These are phyloP conservation scores for Ellobius talpinus DNA, from an alignment of 2,113 vertebrate species.

Conservation along the genomic window DNA sequence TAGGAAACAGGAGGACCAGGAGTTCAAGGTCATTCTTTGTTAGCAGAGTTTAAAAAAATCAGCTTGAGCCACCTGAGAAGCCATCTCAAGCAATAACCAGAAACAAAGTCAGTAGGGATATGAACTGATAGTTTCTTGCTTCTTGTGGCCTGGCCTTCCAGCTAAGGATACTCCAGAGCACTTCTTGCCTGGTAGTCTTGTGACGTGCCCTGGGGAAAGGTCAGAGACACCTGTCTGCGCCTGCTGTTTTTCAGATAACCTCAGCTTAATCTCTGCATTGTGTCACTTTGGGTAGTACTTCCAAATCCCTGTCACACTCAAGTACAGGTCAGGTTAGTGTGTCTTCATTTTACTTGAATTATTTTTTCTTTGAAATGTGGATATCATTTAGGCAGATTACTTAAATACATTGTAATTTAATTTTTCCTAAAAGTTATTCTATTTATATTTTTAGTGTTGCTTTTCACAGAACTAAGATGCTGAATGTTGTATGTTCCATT, in stretches of 20 bases:
- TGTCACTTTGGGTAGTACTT: not conserved
- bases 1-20: not conserved
- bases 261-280: not conserved
- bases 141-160: not conserved
- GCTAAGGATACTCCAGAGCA: not conserved
- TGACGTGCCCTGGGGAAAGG: not conserved
- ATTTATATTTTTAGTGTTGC: not conserved
- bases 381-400: not conserved
- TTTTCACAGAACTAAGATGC: constrained; percentile 23
- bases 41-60: not conserved
- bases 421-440: constrained; percentile 18
- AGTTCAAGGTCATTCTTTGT: not conserved
- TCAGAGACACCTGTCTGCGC: not conserved
- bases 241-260: not conserved
- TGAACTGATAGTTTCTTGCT: not conserved
- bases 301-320: not conserved
- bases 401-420: not conserved
- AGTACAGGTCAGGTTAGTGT: not conserved
- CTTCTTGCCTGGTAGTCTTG: not conserved
- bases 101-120: not conserved
- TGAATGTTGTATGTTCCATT: constrained; percentile 26
- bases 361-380: not conserved
- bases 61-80: not conserved
- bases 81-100: not conserved
- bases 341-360: not conserved